Evolutionary conservation across 1,140 invertebrate species (phyloP).

Genomic region (Panagrolaimus sp.): DNA sequence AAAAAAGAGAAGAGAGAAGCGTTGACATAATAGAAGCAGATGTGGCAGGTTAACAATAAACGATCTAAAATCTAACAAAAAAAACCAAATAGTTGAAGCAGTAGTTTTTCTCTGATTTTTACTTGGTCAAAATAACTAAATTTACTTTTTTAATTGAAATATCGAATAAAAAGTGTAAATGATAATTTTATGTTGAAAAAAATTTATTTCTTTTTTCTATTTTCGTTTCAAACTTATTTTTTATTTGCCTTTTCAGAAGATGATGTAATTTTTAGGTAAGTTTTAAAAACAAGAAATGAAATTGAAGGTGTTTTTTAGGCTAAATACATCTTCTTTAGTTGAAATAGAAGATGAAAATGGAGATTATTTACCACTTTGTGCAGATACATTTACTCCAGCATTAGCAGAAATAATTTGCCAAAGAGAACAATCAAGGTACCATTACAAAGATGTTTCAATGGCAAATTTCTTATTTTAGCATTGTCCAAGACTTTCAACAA

Average conservation of each 20-base stretch:
- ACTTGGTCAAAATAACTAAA: too few species aligned
- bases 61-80: too few species aligned
- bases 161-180: neutral
- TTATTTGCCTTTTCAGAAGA: neutral
- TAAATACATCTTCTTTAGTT: neutral
- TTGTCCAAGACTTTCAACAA: neutral
- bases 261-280: slow-evolving; percentile 4
- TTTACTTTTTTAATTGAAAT: too few species aligned
- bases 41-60: too few species aligned
- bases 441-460: neutral
- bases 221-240: neutral
- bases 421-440: slow-evolving; percentile 6
- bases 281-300: neutral
- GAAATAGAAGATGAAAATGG: slow-evolving; percentile 7
- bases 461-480: neutral
- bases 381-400: neutral
- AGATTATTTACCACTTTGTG: neutral
- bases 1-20: too few species aligned
- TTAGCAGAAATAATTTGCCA: slow-evolving; percentile 1
- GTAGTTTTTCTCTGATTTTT: too few species aligned
- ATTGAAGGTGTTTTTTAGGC: neutral
- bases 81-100: too few species aligned
- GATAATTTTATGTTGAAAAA: slow-evolving; percentile 11
- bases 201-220: neutral
- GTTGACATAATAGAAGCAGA: too few species aligned